Percentiles rank a stretch among this genome's conserved stretches.
These are phyloP conservation scores for Gobiocypris rarus DNA, from an alignment of 2,113 vertebrate genomes.

Conservation along the genomic window DNA sequence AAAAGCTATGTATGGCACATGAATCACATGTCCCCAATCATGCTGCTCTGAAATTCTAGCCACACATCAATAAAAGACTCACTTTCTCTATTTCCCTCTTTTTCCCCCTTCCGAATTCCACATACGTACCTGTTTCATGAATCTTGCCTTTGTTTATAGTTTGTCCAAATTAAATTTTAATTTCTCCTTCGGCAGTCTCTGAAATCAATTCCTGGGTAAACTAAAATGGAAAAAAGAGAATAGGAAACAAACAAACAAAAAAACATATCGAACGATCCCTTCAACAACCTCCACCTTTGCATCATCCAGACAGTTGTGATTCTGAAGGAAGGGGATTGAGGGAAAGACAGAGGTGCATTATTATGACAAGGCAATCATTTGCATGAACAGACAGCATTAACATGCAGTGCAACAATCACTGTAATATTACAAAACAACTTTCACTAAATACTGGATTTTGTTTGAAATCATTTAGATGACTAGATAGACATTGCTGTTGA, in stretches of 20 bases:
- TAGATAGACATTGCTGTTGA: neutral
- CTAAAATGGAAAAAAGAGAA: neutral
- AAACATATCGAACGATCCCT: neutral
- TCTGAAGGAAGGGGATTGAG: neutral
- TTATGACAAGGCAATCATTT: conserved; percentile 51
- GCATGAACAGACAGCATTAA: conserved; percentile 53
- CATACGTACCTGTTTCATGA: neutral
- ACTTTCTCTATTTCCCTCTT: neutral
- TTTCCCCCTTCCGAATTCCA: neutral
- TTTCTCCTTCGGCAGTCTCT: neutral
- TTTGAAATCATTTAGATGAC: neutral
- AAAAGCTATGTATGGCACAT: neutral
- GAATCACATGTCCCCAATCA: neutral
- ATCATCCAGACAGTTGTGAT: conserved; percentile 28
- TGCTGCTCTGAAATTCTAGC: neutral
- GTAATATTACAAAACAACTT: neutral
- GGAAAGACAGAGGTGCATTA: conserved; percentile 40
- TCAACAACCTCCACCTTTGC: neutral
- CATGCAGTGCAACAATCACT: conserved; percentile 42
- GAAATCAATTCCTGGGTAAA: neutral
- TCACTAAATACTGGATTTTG: neutral
- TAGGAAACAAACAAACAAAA: conserved; percentile 1
- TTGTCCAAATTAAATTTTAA: conserved; percentile 31
- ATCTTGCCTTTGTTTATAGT: conserved; percentile 12
- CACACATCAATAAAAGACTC: neutral